Evolutionary conservation across 2,888 invertebrate species (phyloP).

Genomic region (Hypercompe scribonia): DNA sequence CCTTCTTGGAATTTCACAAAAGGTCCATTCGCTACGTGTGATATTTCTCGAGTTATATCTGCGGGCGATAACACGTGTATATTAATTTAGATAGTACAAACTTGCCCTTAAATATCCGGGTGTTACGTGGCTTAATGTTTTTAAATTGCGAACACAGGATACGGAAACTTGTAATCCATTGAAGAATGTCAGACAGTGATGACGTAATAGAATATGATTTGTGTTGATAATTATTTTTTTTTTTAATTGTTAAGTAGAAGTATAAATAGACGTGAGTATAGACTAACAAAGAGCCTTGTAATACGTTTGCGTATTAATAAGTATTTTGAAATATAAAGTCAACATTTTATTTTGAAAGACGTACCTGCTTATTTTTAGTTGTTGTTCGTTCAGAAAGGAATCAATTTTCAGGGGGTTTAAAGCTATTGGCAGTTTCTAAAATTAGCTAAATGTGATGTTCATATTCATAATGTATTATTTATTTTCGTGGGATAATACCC

Average conservation of each 20-base stretch:
- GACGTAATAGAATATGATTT: constrained; percentile 14
- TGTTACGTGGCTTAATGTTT: constrained; percentile 3
- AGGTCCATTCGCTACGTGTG: constrained; percentile 52
- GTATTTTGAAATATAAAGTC: constrained; percentile 3
- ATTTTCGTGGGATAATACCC: no score
- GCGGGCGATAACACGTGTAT: constrained; percentile 30
- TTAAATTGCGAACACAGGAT: constrained; percentile 21
- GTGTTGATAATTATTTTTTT: background rate
- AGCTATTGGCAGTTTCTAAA: background rate
- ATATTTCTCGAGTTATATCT: constrained; percentile 61
- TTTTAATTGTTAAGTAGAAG: constrained; percentile 8
- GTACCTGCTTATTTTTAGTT: background rate
- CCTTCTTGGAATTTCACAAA: constrained; percentile 49
- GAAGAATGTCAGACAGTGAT: constrained; percentile 6
- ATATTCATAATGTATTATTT: background rate
- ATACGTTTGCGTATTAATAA: constrained; percentile 1
- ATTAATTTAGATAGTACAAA: constrained; percentile 25
- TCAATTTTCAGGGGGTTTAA: background rate
- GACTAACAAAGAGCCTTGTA: constrained; percentile 10
- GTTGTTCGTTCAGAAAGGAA: no score
- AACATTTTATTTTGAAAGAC: background rate
- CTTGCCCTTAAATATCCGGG: constrained; percentile 29
- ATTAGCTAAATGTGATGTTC: background rate
- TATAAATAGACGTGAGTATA: constrained; percentile 8
- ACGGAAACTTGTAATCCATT: constrained; percentile 8